Conservation (phyloP, 2,797 vertebrate genomes). For the Alfaro cultratus region DNA sequence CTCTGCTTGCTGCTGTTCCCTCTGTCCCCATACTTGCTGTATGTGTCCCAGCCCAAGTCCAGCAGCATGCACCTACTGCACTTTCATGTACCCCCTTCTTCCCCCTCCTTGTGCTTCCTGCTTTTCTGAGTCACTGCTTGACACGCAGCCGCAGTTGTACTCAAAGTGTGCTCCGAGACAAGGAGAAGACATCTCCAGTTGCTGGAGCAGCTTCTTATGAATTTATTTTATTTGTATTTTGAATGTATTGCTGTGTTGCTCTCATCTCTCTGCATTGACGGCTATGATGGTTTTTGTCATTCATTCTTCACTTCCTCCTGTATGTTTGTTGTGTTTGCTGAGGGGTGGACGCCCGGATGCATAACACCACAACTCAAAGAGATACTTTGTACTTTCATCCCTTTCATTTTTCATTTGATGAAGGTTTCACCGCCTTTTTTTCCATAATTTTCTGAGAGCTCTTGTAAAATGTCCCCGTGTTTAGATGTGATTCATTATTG, state of each 20-base stretch:
- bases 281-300: constrained; percentile 53
- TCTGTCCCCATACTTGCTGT: constrained; percentile 77
- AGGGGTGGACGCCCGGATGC: constrained; percentile 55
- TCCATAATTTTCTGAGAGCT: constrained; percentile 2
- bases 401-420: constrained; percentile 56
- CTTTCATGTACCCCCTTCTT: constrained; percentile 58
- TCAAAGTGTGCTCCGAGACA: constrained; percentile 62
- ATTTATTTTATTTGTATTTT: constrained; percentile 43
- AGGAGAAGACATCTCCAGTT: constrained; percentile 62
- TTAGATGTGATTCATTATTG: constrained; percentile 80
- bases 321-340: constrained; percentile 54
- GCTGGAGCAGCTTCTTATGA: constrained; percentile 56
- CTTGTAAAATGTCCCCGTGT: constrained; percentile 23
- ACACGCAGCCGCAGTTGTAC: constrained; percentile 54
- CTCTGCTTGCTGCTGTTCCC: constrained; percentile 82
- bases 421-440: constrained; percentile 38
- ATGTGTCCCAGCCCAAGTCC: constrained; percentile 75
- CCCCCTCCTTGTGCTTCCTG: constrained; percentile 74
- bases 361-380: constrained; percentile 43
- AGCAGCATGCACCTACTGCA: constrained; percentile 83
- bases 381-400: constrained; percentile 41
- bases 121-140: constrained; percentile 86
- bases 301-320: constrained; percentile 34
- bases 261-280: constrained; percentile 38
- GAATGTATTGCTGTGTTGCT: constrained; percentile 45